These are phyloP conservation scores for Coptodon bakossiorum DNA, from an alignment of 2,113 vertebrate genomes.

Conservation along the genomic window DNA sequence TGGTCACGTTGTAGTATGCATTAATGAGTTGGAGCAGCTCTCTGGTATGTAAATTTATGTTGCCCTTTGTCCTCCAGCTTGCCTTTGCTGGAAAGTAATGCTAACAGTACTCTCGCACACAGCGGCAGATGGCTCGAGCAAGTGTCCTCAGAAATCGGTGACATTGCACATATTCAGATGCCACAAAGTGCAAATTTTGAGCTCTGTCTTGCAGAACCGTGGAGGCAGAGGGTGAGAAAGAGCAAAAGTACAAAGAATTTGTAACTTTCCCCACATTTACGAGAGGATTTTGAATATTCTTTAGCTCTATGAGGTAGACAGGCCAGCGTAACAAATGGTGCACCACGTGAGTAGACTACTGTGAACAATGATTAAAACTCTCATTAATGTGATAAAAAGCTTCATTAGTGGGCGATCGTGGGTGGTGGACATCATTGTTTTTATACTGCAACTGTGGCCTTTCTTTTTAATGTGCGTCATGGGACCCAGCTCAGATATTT, in stretches of 20 bases:
- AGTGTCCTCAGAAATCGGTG: conserved; percentile 8
- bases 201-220: not conserved
- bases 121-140: conserved; percentile 41
- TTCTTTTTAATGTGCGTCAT: not conserved
- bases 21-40: conserved; percentile 23
- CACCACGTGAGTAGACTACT: not conserved
- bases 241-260: not conserved
- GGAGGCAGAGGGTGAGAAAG: not conserved
- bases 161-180: conserved; percentile 41
- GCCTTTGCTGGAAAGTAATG: conserved; percentile 26
- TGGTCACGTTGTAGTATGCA: not conserved
- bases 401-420: conserved; percentile 23
- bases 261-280: not conserved
- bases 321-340: not conserved
- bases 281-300: not conserved
- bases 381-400: conserved; percentile 51
- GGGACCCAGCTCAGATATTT: not conserved
- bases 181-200: not conserved
- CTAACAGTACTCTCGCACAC: not conserved
- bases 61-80: conserved; percentile 37
- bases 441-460: not conserved
- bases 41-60: conserved; percentile 36
- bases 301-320: not conserved
- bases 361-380: conserved; percentile 32
- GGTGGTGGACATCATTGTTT: conserved; percentile 20